Percentiles rank a stretch among this genome's conserved stretches.
Evolutionary conservation across 2,797 vertebrate species (phyloP).

Genomic region (Glyptemys insculpta): DNA sequence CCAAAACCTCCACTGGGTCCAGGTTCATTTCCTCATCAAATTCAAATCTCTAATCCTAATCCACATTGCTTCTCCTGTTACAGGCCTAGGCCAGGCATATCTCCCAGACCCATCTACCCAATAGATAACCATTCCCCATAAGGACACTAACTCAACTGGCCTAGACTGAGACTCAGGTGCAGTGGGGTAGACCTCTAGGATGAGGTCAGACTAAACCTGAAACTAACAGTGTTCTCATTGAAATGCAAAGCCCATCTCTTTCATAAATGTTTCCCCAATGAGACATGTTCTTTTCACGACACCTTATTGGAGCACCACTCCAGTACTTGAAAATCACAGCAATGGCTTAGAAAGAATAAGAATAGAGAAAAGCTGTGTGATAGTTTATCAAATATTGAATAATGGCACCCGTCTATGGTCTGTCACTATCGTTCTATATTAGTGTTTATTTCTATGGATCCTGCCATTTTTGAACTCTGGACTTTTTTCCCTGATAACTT

Average conservation of each 20-base stretch:
- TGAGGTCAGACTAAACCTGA: background rate
- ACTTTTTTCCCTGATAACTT: background rate
- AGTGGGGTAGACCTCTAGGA: too few species aligned
- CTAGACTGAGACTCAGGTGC: too few species aligned
- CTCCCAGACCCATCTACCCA: too few species aligned
- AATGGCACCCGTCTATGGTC: rapidly evolving
- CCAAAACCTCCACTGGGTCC: background rate
- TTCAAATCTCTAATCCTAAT: background rate
- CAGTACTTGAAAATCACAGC: background rate
- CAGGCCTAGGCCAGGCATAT: too few species aligned
- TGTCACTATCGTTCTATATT: background rate
- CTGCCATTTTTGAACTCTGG: background rate
- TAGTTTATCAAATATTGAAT: background rate
- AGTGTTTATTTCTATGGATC: background rate
- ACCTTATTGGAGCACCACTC: background rate
- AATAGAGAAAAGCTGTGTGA: background rate
- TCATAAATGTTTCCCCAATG: background rate
- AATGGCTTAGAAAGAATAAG: background rate
- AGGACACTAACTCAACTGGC: too few species aligned
- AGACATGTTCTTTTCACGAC: background rate
- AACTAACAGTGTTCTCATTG: background rate
- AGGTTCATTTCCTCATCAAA: background rate
- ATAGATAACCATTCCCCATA: too few species aligned
- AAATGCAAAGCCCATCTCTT: background rate
- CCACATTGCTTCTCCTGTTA: too few species aligned